Evolutionary conservation across 1,140 invertebrate genomes (phyloP).

Genomic region (Drosophila pseudoananassae): DNA sequence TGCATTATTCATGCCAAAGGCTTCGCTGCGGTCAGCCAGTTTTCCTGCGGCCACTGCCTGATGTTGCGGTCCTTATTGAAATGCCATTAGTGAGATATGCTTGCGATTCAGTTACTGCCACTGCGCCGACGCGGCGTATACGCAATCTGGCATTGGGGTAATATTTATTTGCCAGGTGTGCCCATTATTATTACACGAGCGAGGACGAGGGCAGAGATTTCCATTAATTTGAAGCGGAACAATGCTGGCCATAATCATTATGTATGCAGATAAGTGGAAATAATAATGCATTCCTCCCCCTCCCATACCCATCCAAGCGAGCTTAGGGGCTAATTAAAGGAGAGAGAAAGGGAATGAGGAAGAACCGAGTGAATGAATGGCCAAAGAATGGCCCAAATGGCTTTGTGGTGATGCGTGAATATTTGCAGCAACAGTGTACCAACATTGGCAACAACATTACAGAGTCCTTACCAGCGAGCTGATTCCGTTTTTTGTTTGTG

Average conservation of each 20-base stretch:
- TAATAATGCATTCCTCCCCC: conserved; percentile 13
- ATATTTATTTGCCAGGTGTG: conserved; percentile 19
- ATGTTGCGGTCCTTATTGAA: conserved; percentile 52
- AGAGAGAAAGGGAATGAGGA: background rate
- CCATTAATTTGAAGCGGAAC: conserved; percentile 56
- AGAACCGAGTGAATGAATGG: conserved; percentile 2
- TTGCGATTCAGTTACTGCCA: background rate
- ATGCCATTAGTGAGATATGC: conserved; percentile 70
- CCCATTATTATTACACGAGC: background rate
- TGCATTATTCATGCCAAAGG: conserved; percentile 64
- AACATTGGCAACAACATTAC: conserved; percentile 50
- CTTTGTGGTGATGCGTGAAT: conserved; percentile 44
- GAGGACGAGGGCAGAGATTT: conserved; percentile 47
- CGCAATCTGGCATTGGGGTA: conserved; percentile 58
- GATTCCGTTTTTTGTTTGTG: conserved; percentile 40
- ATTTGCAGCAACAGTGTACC: conserved; percentile 15
- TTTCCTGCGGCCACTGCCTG: conserved; percentile 24
- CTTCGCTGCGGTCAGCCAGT: conserved; percentile 59
- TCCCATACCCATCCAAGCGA: conserved; percentile 22
- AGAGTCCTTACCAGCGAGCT: conserved; percentile 27
- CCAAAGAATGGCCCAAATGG: conserved; percentile 39
- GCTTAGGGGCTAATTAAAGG: conserved; percentile 57
- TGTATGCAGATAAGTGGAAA: conserved; percentile 31
- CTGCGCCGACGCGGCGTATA: conserved; percentile 63
- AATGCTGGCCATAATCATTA: conserved; percentile 58